Conservation (phyloP, 1,140 invertebrate species). For the Trichoplusia ni region DNA sequence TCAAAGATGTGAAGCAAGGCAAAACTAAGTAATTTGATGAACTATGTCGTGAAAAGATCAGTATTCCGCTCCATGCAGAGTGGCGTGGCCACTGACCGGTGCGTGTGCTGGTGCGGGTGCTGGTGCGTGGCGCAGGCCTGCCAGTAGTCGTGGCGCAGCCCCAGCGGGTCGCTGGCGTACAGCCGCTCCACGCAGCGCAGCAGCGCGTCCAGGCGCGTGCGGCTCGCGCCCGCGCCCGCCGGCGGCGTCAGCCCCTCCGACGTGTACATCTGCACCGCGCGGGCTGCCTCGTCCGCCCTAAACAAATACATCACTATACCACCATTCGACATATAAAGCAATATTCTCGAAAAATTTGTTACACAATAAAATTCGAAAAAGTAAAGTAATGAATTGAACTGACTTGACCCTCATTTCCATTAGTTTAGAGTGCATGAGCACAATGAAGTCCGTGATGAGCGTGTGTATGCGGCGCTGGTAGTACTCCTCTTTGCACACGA, state of each 20-base stretch:
- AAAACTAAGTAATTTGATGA: too few species aligned
- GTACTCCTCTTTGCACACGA: conserved; percentile 90
- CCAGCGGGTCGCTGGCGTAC: conserved; percentile 88
- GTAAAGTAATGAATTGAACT: conserved; percentile 30
- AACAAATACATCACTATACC: too few species aligned
- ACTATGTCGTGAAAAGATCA: too few species aligned
- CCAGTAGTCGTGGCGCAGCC: conserved; percentile 92
- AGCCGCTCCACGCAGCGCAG: conserved; percentile 89
- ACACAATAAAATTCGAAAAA: too few species aligned
- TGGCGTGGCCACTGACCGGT: background rate
- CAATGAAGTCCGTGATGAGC: conserved; percentile 95
- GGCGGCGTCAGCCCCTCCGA: conserved; percentile 92
- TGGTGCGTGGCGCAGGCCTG: conserved; percentile 83
- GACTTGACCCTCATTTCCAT: conserved; percentile 81
- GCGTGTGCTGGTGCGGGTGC: conserved; percentile 52
- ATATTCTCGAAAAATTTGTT: background rate
- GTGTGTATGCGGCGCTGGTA: conserved; percentile 92
- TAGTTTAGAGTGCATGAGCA: conserved; percentile 94
- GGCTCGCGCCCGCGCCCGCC: conserved; percentile 85
- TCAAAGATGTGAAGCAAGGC: too few species aligned
- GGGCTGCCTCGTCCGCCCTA: conserved; percentile 93
- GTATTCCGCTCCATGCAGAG: too few species aligned
- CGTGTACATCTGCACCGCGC: conserved; percentile 90
- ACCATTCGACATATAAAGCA: background rate
- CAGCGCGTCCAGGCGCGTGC: conserved; percentile 92